These are phyloP conservation scores for Emys orbicularis DNA, from an alignment of 2,797 vertebrate species.

Conservation along the genomic window DNA sequence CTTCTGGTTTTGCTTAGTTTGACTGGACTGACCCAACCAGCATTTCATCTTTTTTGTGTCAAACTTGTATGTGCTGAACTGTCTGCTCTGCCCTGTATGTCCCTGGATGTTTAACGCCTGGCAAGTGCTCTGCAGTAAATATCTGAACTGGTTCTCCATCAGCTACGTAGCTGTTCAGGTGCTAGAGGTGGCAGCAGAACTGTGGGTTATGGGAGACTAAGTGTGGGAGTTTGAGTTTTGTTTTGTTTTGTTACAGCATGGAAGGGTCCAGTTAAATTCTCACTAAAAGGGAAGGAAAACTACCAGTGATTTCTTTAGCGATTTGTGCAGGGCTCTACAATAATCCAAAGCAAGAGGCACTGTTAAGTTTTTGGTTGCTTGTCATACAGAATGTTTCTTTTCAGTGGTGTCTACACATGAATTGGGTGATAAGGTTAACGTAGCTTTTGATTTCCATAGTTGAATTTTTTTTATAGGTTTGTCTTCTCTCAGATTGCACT, in stretches of 20 bases:
- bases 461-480: conserved; percentile 15
- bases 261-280: conserved; percentile 22
- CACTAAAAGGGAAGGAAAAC: background rate
- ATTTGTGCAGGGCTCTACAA: background rate
- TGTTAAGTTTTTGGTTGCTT: background rate
- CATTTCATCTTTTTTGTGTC: background rate
- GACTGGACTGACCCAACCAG: background rate
- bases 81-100: background rate
- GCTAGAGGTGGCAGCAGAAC: background rate
- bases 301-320: background rate
- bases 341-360: conserved; percentile 8
- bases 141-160: background rate
- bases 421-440: background rate
- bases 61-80: background rate
- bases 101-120: background rate
- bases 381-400: background rate
- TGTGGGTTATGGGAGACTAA: too few species aligned
- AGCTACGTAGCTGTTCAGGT: background rate
- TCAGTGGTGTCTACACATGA: too few species aligned
- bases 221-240: too few species aligned
- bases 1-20: conserved; percentile 27
- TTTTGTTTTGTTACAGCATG: background rate
- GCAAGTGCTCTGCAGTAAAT: background rate
- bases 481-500: background rate
- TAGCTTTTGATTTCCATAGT: background rate